Conservation (phyloP, 2,113 vertebrate species). For the Baryphthengus martii region DNA sequence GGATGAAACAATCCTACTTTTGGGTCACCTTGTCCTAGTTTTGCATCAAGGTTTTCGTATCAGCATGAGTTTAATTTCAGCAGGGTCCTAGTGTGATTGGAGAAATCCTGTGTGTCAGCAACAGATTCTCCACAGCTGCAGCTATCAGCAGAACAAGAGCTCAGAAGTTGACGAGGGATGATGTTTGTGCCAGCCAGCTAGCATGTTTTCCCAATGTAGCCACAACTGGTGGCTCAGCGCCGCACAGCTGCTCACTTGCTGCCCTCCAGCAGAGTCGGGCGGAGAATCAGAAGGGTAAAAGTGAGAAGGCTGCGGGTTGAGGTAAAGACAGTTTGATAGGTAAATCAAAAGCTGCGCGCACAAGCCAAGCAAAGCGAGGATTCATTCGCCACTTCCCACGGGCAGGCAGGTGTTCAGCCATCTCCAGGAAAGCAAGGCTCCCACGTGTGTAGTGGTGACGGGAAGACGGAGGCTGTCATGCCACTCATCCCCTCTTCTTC, state of each 20-base stretch:
- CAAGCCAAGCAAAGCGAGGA: neutral
- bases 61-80: accelerated
- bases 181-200: neutral
- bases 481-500: neutral
- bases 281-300: neutral
- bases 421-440: neutral
- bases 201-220: neutral
- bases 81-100: neutral
- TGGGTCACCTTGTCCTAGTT: neutral
- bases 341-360: neutral
- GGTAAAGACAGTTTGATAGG: neutral
- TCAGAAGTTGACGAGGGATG: neutral
- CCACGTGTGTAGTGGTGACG: accelerated
- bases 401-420: neutral
- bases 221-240: neutral
- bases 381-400: neutral
- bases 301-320: neutral
- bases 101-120: neutral
- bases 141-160: neutral
- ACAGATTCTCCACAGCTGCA: neutral
- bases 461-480: neutral
- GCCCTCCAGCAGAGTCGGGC: accelerated
- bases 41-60: neutral
- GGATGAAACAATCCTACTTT: neutral
- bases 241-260: neutral